These are phyloP conservation scores for Brachynemurus nebulosus DNA, from an alignment of 2,888 invertebrate species.

Conservation along the genomic window DNA sequence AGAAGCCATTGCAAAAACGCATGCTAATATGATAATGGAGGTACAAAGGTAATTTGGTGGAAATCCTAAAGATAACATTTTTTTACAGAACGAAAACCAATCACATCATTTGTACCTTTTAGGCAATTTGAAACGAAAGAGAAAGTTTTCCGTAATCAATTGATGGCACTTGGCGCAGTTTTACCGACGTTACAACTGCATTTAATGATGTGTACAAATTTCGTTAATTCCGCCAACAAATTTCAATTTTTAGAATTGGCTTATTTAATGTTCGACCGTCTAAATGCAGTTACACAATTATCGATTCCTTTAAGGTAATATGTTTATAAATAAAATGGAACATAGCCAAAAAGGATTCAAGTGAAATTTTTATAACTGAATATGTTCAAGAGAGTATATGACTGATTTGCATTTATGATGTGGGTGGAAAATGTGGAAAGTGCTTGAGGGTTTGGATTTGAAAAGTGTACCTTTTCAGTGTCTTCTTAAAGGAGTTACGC, in stretches of 20 bases:
- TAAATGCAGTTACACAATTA: conserved; percentile 48
- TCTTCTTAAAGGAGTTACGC: too few relatives aligned
- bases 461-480: too few relatives aligned
- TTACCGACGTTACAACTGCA: conserved; percentile 56
- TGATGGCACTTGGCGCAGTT: conserved; percentile 41
- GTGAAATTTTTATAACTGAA: too few relatives aligned
- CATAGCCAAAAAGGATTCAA: too few relatives aligned
- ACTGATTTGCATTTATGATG: too few relatives aligned
- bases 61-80: too few relatives aligned
- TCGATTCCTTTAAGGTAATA: conserved; percentile 42
- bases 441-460: too few relatives aligned
- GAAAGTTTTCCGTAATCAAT: conserved; percentile 38
- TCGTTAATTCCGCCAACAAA: conserved; percentile 56
- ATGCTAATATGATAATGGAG: conserved; percentile 48
- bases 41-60: conserved; percentile 49
- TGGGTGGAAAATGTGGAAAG: too few relatives aligned
- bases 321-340: neutral
- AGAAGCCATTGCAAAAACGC: conserved; percentile 51
- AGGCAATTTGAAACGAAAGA: conserved; percentile 37
- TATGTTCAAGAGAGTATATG: too few relatives aligned
- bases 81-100: too few relatives aligned
- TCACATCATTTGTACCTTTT: too few relatives aligned
- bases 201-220: conserved; percentile 53
- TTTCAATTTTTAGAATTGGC: conserved; percentile 60
- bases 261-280: conserved; percentile 49